Evolutionary conservation across 2,888 invertebrate genomes (phyloP).

Genomic region (Drosophila picticornis): DNA sequence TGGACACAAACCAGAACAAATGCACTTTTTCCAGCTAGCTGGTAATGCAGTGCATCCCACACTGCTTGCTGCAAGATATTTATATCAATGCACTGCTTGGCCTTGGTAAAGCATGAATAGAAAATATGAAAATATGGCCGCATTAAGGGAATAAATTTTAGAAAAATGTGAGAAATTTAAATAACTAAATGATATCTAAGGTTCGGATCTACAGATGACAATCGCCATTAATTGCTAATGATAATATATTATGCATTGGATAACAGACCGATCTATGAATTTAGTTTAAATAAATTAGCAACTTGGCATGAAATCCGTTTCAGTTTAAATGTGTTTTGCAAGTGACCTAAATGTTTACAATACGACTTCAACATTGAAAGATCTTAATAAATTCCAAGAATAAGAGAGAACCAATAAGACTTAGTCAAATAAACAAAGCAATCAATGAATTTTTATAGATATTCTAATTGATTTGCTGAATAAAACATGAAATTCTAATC

Average conservation of each 20-base stretch:
- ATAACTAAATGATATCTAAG: background rate
- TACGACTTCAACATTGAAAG: background rate
- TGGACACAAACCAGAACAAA: slow-evolving; percentile 65
- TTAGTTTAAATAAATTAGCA: background rate
- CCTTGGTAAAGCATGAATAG: background rate
- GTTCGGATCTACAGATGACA: background rate
- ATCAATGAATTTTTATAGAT: background rate
- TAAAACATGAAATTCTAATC: background rate
- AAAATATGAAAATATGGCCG: background rate
- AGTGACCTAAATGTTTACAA: background rate
- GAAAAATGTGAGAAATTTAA: background rate
- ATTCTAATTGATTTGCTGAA: background rate
- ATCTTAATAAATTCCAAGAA: background rate
- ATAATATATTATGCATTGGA: background rate
- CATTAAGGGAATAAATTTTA: background rate
- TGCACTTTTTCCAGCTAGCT: slow-evolving; percentile 24
- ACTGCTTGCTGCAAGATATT: slow-evolving; percentile 54
- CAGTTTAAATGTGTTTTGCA: background rate
- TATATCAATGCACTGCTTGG: slow-evolving; percentile 37
- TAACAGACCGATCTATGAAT: background rate
- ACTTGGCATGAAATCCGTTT: background rate
- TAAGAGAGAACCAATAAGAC: background rate
- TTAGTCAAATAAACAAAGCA: background rate
- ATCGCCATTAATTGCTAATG: background rate
- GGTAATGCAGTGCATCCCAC: slow-evolving; percentile 40